Base-by-base conservation (phyloP, 2,888 invertebrate species). In the Pristionchus fissidentatus region DNA sequence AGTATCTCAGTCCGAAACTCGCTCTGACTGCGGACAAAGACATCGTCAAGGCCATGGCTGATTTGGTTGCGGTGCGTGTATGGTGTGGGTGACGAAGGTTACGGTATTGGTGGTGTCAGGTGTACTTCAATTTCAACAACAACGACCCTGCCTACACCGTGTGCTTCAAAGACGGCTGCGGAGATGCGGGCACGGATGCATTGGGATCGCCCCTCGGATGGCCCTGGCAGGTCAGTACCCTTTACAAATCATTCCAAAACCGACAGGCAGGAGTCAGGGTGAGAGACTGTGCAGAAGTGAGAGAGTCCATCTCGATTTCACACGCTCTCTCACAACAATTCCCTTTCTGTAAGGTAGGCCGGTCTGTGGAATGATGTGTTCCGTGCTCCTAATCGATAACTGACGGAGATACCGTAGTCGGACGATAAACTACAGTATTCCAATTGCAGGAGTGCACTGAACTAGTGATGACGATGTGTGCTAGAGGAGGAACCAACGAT, bases 391-490 rank as follows among this genome's bases (percentile, higher is more conserved):
- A n/a, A 55, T 38, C 52, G 55, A 78, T 78, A 8, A 60, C 19
- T 22, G 55, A 78, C 26, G 10, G 26, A 26, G 15, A 78, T 60
- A 60, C 46, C 5, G 46, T 43, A 35, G 3, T 81, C 26, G n/a
- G n/a, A n/a, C n/a, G n/a, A n/a, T n/a, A n/a, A n/a, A n/a, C n/a
- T n/a, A n/a, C n/a, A 73, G 8, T 32, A 26, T 32, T 13, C 19
- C 13, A 7, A 4, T 19, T 84, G 52, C 93, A 97, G 95, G 94
- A 95, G 0, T 98, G 98, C 92, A 96, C 97, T 43, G 97, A 98
- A 93, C 97, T 98, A 95, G 95, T 97, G 84, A 97, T 97, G 96
- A 97, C 97, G 0, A 95, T 96, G 94, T 98, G 97, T 93, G 93
- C 95, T 4, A 94, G 95, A 86, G 96, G 95, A 1, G 86, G 85